Percentiles rank a stretch among this genome's conserved stretches.
Conservation (phyloP, 2,797 vertebrate genomes). For the Phrynocephalus forsythii region DNA sequence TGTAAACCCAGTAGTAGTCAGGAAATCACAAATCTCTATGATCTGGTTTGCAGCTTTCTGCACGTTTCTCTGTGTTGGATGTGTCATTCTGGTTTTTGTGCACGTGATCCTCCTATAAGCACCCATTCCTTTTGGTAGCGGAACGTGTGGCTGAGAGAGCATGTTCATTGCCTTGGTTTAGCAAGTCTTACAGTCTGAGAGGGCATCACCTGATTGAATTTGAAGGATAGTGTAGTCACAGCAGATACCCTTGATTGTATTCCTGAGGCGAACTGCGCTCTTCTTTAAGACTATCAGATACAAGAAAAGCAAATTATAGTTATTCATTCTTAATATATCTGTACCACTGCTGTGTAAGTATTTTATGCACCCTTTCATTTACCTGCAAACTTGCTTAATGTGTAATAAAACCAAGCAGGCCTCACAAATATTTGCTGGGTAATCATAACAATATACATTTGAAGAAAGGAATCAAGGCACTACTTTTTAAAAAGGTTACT, state of each 20-base stretch:
- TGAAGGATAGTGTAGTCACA: background rate
- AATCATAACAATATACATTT: background rate
- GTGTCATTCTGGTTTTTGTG: background rate
- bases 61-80: background rate
- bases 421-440: conserved; percentile 34
- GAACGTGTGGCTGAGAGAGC: background rate
- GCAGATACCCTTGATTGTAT: too few species aligned
- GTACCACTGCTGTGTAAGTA: background rate
- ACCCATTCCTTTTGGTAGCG: background rate
- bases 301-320: background rate
- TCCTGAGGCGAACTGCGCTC: too few species aligned
- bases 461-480: background rate
- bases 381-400: background rate
- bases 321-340: background rate
- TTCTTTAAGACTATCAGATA: background rate
- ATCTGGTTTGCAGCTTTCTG: background rate
- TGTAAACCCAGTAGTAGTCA: background rate
- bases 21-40: too few species aligned
- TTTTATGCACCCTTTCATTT: accelerated
- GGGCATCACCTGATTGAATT: background rate
- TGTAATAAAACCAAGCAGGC: conserved; percentile 41
- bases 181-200: background rate
- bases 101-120: background rate
- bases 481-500: background rate
- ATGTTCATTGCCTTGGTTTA: background rate